Conservation (phyloP, 1,140 invertebrate genomes). For the Hyles euphorbiae region DNA sequence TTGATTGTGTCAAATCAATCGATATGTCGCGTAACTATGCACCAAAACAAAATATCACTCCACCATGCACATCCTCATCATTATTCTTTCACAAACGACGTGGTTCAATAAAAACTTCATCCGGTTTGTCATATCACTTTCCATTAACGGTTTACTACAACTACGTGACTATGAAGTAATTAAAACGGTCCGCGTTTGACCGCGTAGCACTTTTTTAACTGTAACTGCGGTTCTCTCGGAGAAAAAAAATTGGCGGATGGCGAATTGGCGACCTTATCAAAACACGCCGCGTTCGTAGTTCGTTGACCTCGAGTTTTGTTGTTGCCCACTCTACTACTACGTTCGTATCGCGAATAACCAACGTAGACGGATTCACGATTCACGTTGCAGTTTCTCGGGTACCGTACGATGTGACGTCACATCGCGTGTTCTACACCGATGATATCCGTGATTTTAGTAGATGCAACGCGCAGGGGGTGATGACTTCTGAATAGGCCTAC, state of each 20-base stretch:
- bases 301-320: constrained; percentile 30
- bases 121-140: constrained; percentile 60
- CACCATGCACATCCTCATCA: no score
- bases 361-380: constrained; percentile 10
- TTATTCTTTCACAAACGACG: not conserved
- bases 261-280: constrained; percentile 67
- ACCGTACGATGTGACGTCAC: no score
- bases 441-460: not conserved
- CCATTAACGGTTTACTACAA: constrained; percentile 60
- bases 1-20: constrained; percentile 10
- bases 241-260: constrained; percentile 52
- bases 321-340: constrained; percentile 24
- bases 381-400: constrained; percentile 2
- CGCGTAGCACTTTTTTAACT: constrained; percentile 55
- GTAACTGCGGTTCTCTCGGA: constrained; percentile 46
- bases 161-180: constrained; percentile 67
- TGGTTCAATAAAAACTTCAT: constrained; percentile 9
- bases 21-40: no score
- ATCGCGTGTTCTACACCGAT: no score
- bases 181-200: constrained; percentile 61
- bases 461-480: constrained; percentile 29
- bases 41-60: no score
- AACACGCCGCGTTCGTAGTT: constrained; percentile 37
- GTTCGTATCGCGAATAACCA: constrained; percentile 15
- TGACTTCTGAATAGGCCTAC: constrained; percentile 38